These are phyloP conservation scores for Bothrops jararaca DNA, from an alignment of 2,113 vertebrate species.

Conservation along the genomic window DNA sequence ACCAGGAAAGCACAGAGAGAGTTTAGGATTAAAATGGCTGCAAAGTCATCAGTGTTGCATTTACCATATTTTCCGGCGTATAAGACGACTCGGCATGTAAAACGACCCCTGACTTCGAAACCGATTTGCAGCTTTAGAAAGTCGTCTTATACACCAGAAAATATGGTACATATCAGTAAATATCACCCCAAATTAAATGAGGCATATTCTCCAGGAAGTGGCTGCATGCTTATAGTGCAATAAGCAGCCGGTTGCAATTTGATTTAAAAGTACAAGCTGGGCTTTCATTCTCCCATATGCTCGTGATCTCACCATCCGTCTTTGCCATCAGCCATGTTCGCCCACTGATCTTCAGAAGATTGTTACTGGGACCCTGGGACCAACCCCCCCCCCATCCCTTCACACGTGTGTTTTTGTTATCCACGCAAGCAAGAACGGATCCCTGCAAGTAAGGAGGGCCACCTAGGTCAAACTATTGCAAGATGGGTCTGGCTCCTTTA, in stretches of 20 bases:
- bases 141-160: too few species aligned
- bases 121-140: too few species aligned
- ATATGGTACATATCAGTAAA: neutral
- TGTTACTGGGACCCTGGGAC: neutral
- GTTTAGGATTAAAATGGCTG: neutral
- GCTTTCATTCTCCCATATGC: neutral
- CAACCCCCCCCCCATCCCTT: neutral
- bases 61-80: too few species aligned
- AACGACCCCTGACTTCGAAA: too few species aligned
- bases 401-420: neutral
- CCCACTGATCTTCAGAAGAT: neutral
- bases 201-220: neutral
- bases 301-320: neutral
- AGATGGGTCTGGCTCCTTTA: constrained; percentile 28
- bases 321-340: neutral
- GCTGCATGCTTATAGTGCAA: neutral
- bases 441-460: neutral
- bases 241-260: neutral
- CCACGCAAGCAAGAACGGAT: neutral
- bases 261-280: neutral
- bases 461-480: neutral
- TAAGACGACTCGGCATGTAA: too few species aligned
- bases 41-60: neutral
- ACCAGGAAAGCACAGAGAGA: neutral
- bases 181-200: neutral